Conservation (phyloP, 2,797 vertebrate species). For the Hoplostethus atlanticus region DNA sequence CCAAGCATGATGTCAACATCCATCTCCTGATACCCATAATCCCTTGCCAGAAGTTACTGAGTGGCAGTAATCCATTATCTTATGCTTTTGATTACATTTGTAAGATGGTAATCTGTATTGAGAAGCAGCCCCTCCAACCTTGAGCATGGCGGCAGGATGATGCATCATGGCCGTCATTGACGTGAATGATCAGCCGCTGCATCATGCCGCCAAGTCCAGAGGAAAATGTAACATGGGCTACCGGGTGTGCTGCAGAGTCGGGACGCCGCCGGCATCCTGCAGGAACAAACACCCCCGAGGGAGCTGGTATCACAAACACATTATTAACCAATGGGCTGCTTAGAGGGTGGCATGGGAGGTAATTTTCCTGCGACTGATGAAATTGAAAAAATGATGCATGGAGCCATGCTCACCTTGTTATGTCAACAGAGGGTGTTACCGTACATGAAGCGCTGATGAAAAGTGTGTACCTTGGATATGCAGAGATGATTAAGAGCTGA, state of each 20-base stretch:
- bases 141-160: not conserved
- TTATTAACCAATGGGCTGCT: constrained; percentile 29
- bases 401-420: constrained; percentile 39
- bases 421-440: not conserved
- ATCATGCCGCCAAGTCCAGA: not conserved
- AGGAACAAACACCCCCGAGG: not conserved
- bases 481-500: constrained; percentile 26
- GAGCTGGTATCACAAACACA: constrained; percentile 21
- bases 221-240: not conserved
- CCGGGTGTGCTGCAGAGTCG: not conserved
- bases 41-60: too few species aligned
- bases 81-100: too few species aligned
- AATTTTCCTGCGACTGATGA: constrained; percentile 37
- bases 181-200: not conserved
- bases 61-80: too few species aligned
- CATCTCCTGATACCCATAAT: too few species aligned
- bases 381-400: constrained; percentile 41
- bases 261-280: not conserved
- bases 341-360: not conserved
- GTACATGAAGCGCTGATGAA: constrained; percentile 19
- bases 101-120: too few species aligned
- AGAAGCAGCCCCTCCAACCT: not conserved
- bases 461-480: constrained; percentile 6
- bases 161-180: not conserved
- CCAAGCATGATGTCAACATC: too few species aligned